Conservation (phyloP, 2,888 invertebrate species). For the Priapulus caudatus region DNA sequence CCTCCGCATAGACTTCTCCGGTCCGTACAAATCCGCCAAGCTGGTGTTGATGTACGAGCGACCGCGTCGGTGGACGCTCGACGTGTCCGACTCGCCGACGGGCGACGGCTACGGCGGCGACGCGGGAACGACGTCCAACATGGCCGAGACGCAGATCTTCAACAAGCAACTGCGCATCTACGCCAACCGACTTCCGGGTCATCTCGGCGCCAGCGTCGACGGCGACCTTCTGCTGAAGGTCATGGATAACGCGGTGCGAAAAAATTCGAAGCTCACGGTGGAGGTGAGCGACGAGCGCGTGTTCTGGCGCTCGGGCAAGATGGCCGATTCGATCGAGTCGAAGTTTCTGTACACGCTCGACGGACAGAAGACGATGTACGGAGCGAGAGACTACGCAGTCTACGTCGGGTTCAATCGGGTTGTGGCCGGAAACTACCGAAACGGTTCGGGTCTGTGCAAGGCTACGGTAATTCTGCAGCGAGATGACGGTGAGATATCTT, state of each 20-base stretch:
- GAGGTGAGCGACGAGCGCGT: slow-evolving; percentile 28
- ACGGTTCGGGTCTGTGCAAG: slow-evolving; percentile 32
- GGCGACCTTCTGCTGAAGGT: slow-evolving; percentile 32
- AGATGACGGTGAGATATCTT: not conserved
- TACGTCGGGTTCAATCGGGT: slow-evolving; percentile 35
- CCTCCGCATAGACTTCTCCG: slow-evolving; percentile 30
- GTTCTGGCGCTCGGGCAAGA: slow-evolving; percentile 26
- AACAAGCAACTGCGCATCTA: slow-evolving; percentile 34
- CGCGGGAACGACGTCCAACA: slow-evolving; percentile 29
- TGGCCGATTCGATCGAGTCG: slow-evolving; percentile 29
- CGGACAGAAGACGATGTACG: slow-evolving; percentile 28
- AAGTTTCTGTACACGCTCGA: slow-evolving; percentile 30
- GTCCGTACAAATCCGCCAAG: slow-evolving; percentile 26
- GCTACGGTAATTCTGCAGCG: not conserved
- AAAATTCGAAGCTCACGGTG: slow-evolving; percentile 22
- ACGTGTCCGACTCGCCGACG: slow-evolving; percentile 31
- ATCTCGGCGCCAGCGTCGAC: slow-evolving; percentile 31
- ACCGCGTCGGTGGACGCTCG: slow-evolving; percentile 33
- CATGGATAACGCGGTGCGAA: slow-evolving; percentile 30
- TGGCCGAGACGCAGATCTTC: slow-evolving; percentile 34
- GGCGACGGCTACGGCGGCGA: slow-evolving; percentile 34
- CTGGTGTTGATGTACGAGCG: slow-evolving; percentile 30
- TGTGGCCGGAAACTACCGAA: slow-evolving; percentile 30
- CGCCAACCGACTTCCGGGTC: slow-evolving; percentile 32
- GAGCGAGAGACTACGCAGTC: slow-evolving; percentile 26